Base-by-base conservation (phyloP, 1,140 invertebrate genomes). In the Araneus ventricosus region DNA sequence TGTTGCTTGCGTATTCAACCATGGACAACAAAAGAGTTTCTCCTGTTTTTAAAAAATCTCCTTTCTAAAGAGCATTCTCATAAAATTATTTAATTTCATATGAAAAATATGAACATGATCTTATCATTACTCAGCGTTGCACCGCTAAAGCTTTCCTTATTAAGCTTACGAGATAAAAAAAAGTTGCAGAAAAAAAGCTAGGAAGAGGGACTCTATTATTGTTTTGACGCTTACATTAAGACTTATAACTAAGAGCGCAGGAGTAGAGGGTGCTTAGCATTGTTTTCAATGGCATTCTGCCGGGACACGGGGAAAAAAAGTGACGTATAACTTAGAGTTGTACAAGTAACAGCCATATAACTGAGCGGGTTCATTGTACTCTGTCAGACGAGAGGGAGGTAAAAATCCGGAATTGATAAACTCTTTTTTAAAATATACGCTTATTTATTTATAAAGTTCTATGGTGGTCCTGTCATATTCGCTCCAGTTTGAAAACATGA, bases 201-300 rank as follows among this genome's bases (percentile, higher is more conserved):
- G 17, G 45, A 14, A 14, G 45, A 14, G 63, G 10, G 27, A 67
- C 63, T 67, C 27, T 27, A 67, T 30, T 75, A 37, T 75, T 75
- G 30, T 52, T 84, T 39, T n/a, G 22, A 27, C 41, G 80, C 24
- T 84, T 45, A 41, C 39, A 45, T 84, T 84, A n/a, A 84, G n/a
- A 84, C 10, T n/a, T 84, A 84, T n/a, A n/a, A 45, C 80, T 41
- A 41, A 84, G 80, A 84, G 17, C 30, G 30, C 37, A 75, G 30
- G 37, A 37, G 70, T 34, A 34, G 30, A 37, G 30, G 30, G 70
- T 75, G 70, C 30, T 75, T 75, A 75, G 30, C 70, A 75, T 75
- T 34, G 70, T 75, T 75, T 75, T 75, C 70, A 34, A 75, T 75
- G 70, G 70, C 70, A 75, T 30, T 75, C 70, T 75, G 70, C 70